Base-by-base conservation (phyloP, 2,888 invertebrate species). In the Dolichomitus sp. region DNA sequence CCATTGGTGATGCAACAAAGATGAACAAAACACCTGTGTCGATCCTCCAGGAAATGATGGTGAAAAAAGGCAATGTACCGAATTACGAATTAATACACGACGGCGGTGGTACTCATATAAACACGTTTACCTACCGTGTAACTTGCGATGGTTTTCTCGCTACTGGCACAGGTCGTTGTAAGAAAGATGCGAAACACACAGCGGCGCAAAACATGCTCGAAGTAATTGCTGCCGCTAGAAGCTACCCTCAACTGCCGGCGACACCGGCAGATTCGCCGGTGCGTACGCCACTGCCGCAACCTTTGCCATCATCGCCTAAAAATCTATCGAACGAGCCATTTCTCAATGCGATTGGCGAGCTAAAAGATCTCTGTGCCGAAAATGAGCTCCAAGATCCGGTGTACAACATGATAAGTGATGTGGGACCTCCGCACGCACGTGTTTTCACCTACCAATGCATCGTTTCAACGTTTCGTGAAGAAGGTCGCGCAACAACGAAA, bases 361-460 rank as follows among this genome's bases (percentile, higher is more conserved):
- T 93, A 9, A 80, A 92, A 88, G 91, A 92, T 54, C 83, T 94
- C 2, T 94, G 94, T 81, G 61, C 84, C 0, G 89, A 89, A 4
- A 91, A 94, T 74, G 95, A 94, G 83, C 94, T 96, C 70, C 94
- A 95, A 19, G 91, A 90, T 14, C 95, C 95, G 3, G 89, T 92
- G 57, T 96, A 95, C 92, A 89, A 92, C 76, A 94, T 95, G 90
- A 94, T 95, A 81, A 95, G 95, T 17, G 96, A 96, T 92, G 95
- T 96, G 85, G 96, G 96, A 57, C 96, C 96, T 19, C 95, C 96
- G 50, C 96, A 97, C 94, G 94, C 94, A 75, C 95, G 95, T 87
- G 94, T 95, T 85, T 97, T 97, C 92, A 96, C 96, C 0, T 92
- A 95, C 85, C 93, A 95, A 81, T 96, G 95, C 88, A 87, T 90